These are phyloP conservation scores for Geotrypetes seraphini DNA, from an alignment of 2,797 vertebrate genomes.

Conservation along the genomic window DNA sequence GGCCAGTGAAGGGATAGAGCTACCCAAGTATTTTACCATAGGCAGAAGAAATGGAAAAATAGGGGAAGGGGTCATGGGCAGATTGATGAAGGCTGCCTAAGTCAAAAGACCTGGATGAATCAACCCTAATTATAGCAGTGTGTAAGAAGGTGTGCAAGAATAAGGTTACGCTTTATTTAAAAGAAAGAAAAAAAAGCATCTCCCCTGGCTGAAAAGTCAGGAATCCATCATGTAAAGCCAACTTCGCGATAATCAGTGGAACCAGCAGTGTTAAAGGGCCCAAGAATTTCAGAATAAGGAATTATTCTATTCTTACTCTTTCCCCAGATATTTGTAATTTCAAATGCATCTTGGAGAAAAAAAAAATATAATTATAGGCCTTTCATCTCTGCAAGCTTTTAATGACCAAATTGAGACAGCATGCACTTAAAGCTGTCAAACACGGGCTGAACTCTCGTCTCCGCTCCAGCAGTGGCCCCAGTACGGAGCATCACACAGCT, in stretches of 20 bases:
- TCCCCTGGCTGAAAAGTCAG: too few relatives aligned
- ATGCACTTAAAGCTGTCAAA: neutral
- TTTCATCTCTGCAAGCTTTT: neutral
- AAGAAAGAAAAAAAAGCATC: too few relatives aligned
- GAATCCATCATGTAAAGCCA: too few relatives aligned
- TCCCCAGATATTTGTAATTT: neutral
- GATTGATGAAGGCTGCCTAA: too few relatives aligned
- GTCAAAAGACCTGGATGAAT: too few relatives aligned
- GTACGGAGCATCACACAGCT: constrained; percentile 15
- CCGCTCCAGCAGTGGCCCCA: neutral
- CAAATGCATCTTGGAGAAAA: neutral
- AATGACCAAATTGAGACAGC: neutral
- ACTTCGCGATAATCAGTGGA: neutral
- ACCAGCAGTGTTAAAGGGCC: neutral
- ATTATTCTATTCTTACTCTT: neutral
- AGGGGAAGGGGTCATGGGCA: too few relatives aligned
- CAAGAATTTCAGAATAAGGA: neutral
- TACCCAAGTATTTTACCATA: too few relatives aligned
- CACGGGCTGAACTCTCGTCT: neutral
- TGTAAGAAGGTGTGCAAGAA: too few relatives aligned
- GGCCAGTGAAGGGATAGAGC: too few relatives aligned
- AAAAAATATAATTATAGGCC: neutral
- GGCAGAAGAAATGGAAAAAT: too few relatives aligned
- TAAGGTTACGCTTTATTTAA: too few relatives aligned
- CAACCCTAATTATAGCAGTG: too few relatives aligned